phyloP scores from a whole-genome alignment of 2,113 vertebrate genomes.

The Channa argus region DNA sequence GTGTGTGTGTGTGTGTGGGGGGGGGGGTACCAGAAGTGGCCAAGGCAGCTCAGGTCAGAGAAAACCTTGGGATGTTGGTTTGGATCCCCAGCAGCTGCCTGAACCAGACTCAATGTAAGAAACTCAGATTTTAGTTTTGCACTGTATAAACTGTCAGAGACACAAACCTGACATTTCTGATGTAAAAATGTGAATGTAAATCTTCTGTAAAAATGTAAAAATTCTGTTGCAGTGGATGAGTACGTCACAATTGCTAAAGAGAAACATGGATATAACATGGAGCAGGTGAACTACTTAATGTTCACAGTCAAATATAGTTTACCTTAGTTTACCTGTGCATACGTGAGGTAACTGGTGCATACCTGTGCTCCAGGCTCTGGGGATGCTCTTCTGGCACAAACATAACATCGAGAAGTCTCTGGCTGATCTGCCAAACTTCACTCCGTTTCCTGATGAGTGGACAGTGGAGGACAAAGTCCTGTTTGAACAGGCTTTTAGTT shows the following conservation, averaged over 20 bases:
- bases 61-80: slow-evolving; percentile 96
- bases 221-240: slow-evolving; percentile 90
- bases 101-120: slow-evolving; percentile 93
- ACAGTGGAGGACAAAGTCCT: slow-evolving; percentile 96
- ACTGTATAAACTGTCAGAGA: too few relatives aligned
- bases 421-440: slow-evolving; percentile 96
- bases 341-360: too few relatives aligned
- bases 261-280: slow-evolving; percentile 98
- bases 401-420: slow-evolving; percentile 97
- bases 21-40: slow-evolving; percentile 84
- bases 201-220: not conserved
- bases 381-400: slow-evolving; percentile 99
- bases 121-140: not conserved
- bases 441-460: slow-evolving; percentile 97
- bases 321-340: not conserved
- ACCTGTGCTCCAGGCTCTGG: slow-evolving; percentile 86
- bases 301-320: not conserved
- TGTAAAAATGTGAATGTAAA: too few relatives aligned
- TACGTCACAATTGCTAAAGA: slow-evolving; percentile 96
- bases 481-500: slow-evolving; percentile 97
- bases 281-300: slow-evolving; percentile 84
- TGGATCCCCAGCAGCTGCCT: slow-evolving; percentile 94
- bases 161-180: too few relatives aligned
- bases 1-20: not conserved
- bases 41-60: slow-evolving; percentile 89